Conservation (phyloP, 2,888 invertebrate genomes). For the Blera fallax region DNA sequence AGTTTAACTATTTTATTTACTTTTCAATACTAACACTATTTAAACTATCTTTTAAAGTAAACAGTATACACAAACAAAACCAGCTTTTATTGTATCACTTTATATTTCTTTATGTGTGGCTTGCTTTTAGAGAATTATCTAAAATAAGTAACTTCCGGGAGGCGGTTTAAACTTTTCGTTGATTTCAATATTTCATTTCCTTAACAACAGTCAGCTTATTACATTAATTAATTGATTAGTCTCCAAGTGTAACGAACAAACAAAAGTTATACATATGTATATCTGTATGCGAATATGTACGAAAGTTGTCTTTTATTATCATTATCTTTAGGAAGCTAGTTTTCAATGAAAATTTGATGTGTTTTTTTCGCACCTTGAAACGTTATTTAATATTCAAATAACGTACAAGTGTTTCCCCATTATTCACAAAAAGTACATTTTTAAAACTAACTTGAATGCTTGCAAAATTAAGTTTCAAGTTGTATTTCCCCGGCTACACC, state of each 20-base stretch:
- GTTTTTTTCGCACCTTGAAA: slow-evolving; percentile 31
- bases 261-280: not conserved
- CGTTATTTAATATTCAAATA: slow-evolving; percentile 49
- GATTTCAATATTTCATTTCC: not conserved
- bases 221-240: not conserved
- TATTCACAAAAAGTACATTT: slow-evolving; percentile 12
- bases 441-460: not conserved
- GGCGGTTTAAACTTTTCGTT: not conserved
- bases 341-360: slow-evolving; percentile 21
- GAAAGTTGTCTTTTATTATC: not conserved
- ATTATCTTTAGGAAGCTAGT: slow-evolving; percentile 23
- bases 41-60: not conserved
- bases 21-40: not conserved
- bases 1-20: not conserved
- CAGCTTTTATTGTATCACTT: not conserved
- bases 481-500: slow-evolving; percentile 29
- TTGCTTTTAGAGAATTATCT: not conserved
- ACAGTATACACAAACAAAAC: not conserved
- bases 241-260: too few species aligned
- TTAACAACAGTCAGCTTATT: not conserved
- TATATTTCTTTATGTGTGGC: not conserved
- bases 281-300: not conserved
- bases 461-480: slow-evolving; percentile 13
- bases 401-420: slow-evolving; percentile 34
- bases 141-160: slow-evolving; percentile 9